Evolutionary conservation across 2,797 vertebrate species (phyloP).

Genomic region (Rachycentron canadum): DNA sequence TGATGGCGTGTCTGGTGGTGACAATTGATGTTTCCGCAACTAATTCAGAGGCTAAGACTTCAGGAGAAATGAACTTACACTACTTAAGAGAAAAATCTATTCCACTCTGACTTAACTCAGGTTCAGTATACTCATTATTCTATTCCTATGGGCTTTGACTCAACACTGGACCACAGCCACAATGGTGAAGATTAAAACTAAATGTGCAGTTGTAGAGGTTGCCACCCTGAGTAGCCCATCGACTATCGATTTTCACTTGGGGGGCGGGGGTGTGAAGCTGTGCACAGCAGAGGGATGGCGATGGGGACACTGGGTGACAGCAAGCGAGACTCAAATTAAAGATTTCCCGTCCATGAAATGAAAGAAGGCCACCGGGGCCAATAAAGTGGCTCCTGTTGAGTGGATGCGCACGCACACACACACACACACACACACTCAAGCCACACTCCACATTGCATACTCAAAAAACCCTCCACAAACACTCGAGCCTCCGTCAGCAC

Average conservation of each 20-base stretch:
- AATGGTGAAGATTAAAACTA: constrained; percentile 55
- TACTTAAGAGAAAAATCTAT: background rate
- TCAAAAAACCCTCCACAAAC: constrained; percentile 18
- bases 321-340: constrained; percentile 76
- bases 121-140: constrained; percentile 31
- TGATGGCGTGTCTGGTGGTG: background rate
- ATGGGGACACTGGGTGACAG: constrained; percentile 62
- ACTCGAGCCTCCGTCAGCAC: constrained; percentile 17
- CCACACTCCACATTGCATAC: background rate
- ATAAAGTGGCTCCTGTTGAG: constrained; percentile 67
- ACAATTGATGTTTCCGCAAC: background rate
- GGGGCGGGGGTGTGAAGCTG: constrained; percentile 31
- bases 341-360: constrained; percentile 81
- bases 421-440: constrained; percentile 12
- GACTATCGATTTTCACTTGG: constrained; percentile 65
- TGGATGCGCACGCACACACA: constrained; percentile 18
- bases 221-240: constrained; percentile 53
- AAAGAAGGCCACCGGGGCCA: constrained; percentile 73
- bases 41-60: background rate
- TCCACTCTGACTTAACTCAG: background rate
- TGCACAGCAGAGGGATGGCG: constrained; percentile 55
- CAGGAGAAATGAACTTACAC: background rate
- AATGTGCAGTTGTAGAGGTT: constrained; percentile 24
- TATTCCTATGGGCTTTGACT: constrained; percentile 27
- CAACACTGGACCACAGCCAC: constrained; percentile 20